Evolutionary conservation across 2,797 vertebrate species (phyloP).

Genomic region (Tragopan temminckii): DNA sequence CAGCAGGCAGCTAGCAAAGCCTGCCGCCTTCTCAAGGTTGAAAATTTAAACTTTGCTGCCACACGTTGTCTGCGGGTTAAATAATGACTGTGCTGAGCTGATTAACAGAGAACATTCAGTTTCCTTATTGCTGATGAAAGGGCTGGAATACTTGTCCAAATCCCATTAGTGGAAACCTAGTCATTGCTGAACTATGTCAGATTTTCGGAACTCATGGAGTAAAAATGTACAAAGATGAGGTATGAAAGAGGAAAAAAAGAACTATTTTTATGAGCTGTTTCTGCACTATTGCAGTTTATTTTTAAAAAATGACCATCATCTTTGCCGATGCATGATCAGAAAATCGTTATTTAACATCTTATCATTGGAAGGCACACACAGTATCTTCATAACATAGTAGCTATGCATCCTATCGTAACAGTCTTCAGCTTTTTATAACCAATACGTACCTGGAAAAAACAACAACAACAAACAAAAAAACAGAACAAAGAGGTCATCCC

Average conservation of each 20-base stretch:
- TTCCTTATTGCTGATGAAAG: conserved; percentile 66
- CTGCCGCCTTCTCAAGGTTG: conserved; percentile 20
- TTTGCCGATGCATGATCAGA: background rate
- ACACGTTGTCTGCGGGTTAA: conserved; percentile 41
- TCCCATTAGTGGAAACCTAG: conserved; percentile 31
- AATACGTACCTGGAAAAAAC: background rate
- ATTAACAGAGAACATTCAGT: conserved; percentile 57
- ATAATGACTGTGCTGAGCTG: conserved; percentile 46
- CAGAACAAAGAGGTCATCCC: background rate
- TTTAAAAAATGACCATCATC: background rate
- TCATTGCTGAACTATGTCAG: conserved; percentile 30
- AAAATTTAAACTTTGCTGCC: conserved; percentile 51
- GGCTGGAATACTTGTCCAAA: conserved; percentile 11
- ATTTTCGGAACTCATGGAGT: background rate
- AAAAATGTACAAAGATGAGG: background rate
- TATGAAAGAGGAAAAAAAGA: background rate
- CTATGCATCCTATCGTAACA: background rate
- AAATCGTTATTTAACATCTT: background rate
- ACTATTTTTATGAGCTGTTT: background rate
- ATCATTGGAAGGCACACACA: background rate
- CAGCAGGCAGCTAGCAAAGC: conserved; percentile 1
- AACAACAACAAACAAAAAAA: background rate
- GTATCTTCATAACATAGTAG: rapidly evolving
- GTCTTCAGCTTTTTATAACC: background rate
- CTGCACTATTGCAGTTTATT: background rate